phyloP scores from a whole-genome alignment of 1,140 invertebrate species.

The Macrostomum lignano region DNA sequence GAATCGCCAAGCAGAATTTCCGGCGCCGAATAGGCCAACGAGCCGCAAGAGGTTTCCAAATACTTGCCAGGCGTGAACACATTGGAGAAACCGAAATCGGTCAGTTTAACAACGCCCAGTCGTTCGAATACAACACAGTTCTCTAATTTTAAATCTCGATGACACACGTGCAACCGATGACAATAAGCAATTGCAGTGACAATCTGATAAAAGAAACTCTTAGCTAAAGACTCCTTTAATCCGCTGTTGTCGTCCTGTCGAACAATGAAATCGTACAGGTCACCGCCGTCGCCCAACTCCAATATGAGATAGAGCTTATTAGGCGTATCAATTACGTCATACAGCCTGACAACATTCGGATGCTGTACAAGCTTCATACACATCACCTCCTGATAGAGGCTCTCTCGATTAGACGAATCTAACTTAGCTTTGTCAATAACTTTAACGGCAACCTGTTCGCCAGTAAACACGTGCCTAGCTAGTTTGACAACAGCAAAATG shows the following conservation, averaged over 20 bases:
- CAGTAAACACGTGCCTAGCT: slow-evolving; percentile 88
- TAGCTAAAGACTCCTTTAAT: slow-evolving; percentile 39
- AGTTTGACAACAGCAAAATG: slow-evolving; percentile 97
- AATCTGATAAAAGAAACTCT: slow-evolving; percentile 72
- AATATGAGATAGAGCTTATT: slow-evolving; percentile 45
- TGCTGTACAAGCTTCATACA: slow-evolving; percentile 98
- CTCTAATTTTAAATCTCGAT: slow-evolving; percentile 85
- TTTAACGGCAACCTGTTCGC: slow-evolving; percentile 62
- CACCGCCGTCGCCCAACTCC: slow-evolving; percentile 87
- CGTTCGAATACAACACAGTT: slow-evolving; percentile 97
- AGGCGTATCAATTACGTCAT: slow-evolving; percentile 90
- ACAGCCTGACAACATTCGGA: slow-evolving; percentile 79
- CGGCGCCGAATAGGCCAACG: slow-evolving; percentile 87
- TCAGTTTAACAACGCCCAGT: slow-evolving; percentile 78
- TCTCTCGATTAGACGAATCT: slow-evolving; percentile 72
- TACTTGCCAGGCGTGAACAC: slow-evolving; percentile 83
- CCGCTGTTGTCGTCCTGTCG: slow-evolving; percentile 49
- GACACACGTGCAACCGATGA: slow-evolving; percentile 67
- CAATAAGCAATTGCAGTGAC: slow-evolving; percentile 88
- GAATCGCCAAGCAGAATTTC: slow-evolving; percentile 75
- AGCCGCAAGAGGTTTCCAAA: slow-evolving; percentile 95
- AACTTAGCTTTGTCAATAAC: slow-evolving; percentile 91
- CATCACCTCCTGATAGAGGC: slow-evolving; percentile 72
- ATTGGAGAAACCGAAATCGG: slow-evolving; percentile 89
- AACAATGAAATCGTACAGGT: slow-evolving; percentile 97